Conservation (phyloP, 1,140 invertebrate genomes). For the Colletes latitarsis region DNA sequence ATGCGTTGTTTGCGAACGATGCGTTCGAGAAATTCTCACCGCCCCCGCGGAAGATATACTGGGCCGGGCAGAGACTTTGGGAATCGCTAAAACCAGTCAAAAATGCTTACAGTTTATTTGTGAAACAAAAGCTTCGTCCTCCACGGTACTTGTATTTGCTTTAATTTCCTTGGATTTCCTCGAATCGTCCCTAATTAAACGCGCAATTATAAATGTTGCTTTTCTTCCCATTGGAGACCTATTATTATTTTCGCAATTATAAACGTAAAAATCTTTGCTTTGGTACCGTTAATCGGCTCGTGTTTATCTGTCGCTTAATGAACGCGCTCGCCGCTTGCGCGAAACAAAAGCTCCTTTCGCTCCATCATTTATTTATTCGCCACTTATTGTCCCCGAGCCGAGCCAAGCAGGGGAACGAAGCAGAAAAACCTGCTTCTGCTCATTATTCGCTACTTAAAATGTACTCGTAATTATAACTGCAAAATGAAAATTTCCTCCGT, state of each 20-base stretch:
- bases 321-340: not conserved
- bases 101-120: no score
- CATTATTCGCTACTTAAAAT: conserved; percentile 20
- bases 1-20: not conserved
- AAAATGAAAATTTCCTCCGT: conserved; percentile 11
- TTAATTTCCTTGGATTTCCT: not conserved
- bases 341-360: conserved; percentile 21
- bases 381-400: conserved; percentile 7
- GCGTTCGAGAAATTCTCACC: no score
- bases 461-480: conserved; percentile 15
- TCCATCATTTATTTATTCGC: conserved; percentile 39
- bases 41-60: no score
- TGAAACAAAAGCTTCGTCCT: no score
- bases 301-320: conserved; percentile 32
- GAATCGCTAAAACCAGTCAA: no score
- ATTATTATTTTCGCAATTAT: conserved; percentile 1
- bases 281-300: no score
- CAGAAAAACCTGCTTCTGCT: conserved; percentile 8
- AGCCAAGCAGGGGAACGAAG: not conserved
- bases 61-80: no score
- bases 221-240: not conserved
- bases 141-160: no score
- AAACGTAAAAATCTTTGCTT: not conserved
- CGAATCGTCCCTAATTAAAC: not conserved
- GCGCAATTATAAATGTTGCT: not conserved